Percentiles rank a stretch among this genome's conserved stretches.
These are phyloP conservation scores for Hirtodrosophila duncani DNA, from an alignment of 2,888 invertebrate species.

Conservation along the genomic window DNA sequence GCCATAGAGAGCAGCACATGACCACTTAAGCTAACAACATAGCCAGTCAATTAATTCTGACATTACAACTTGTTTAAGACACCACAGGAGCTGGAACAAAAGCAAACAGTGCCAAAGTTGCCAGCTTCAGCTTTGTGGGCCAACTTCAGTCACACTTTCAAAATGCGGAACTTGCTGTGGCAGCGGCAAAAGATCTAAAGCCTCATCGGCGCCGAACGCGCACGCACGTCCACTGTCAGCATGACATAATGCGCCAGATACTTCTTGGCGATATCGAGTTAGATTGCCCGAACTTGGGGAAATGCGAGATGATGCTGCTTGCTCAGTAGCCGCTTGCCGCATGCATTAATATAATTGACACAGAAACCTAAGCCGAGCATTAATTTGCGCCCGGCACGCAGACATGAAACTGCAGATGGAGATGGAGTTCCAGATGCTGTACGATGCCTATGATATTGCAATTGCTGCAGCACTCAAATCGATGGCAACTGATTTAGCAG, in stretches of 20 bases:
- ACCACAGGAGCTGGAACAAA: conserved; percentile 33
- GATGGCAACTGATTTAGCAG: conserved; percentile 65
- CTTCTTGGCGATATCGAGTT: conserved; percentile 22
- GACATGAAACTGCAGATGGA: conserved; percentile 14
- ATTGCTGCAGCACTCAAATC: conserved; percentile 34
- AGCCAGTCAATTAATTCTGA: conserved; percentile 28
- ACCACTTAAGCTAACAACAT: conserved; percentile 23
- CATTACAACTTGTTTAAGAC: conserved; percentile 30
- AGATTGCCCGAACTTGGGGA: conserved; percentile 16
- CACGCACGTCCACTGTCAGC: conserved; percentile 56
- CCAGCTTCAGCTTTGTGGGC: conserved; percentile 4
- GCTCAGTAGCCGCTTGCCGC: conserved; percentile 41
- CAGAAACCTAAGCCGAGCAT: conserved; percentile 56
- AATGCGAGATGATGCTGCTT: conserved; percentile 35
- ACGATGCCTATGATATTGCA: conserved; percentile 38
- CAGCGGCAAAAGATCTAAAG: conserved; percentile 57
- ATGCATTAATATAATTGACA: conserved; percentile 73
- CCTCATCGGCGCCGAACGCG: no score
- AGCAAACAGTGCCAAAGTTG: conserved; percentile 1
- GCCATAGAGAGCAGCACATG: conserved; percentile 4
- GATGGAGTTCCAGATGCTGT: conserved; percentile 3
- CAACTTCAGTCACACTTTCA: conserved; percentile 27
- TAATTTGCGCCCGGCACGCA: conserved; percentile 56
- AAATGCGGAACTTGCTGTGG: conserved; percentile 23
- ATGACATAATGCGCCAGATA: conserved; percentile 40